Evolutionary conservation across 2,797 vertebrate species (phyloP), one percentile per base, ranked within the genome.

Genomic region (Rhodeus uyekii): DNA sequence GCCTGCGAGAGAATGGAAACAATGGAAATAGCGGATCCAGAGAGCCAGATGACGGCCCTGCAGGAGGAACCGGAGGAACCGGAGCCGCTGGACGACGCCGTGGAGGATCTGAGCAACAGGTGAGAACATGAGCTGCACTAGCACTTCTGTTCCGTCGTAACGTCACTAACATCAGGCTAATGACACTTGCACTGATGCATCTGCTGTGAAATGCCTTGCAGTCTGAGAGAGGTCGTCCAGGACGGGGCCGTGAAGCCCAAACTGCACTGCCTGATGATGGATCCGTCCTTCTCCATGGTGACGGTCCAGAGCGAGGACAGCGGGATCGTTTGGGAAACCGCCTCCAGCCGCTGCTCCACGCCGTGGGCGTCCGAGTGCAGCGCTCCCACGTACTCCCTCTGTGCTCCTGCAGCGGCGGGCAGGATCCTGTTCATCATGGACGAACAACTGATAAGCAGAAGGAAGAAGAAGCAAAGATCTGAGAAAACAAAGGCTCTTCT

Each of bases 261-360:
- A 91, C 91, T 98, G 87, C 96, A 98, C 79, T 98, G 94, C 83
- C 94, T 99, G 87, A 96, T 98, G 93, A 96, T 95, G 92, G 96
- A 97, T 84, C 94, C 96, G 2, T 95, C 93, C 83, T 97, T 98
- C 93, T 97, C 97, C 82, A 97, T 98, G 96, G 96, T 98, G 74
- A 94, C 96, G 0, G 92, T 97, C 90, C 97, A 98, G 91, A 94
- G 93, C 18, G 97, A 98, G 90, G 96, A 98, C 84, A 98, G 97
- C 8, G 96, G 96, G 22, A 97, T 99, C 64, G 94, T 92, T 0
- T 99, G 98, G 98, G 98, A 99, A 90, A 97, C 96, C 0, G 94
- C 90, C 22, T 95, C 96, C 0, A 94, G 96, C 73, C 94, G 93
- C 80, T 95, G 94, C 87, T 94, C 92, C 34, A 98, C 96, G 9